These are phyloP conservation scores for Mastigias papua DNA, from an alignment of 30 jellyfish, hydroid and myxozoan species.

Conservation along the genomic window DNA sequence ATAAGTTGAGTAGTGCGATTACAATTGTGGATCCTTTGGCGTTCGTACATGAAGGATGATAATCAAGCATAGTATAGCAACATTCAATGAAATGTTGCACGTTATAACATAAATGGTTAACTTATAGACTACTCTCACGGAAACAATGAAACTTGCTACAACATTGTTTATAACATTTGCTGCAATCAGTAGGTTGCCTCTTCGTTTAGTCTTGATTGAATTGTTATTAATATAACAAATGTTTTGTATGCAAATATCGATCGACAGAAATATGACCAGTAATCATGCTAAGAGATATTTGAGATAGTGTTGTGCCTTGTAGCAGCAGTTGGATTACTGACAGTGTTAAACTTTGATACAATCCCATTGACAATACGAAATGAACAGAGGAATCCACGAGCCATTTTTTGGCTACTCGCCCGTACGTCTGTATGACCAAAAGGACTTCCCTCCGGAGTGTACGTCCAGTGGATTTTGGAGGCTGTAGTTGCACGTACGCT, in stretches of 20 bases:
- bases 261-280: slow-evolving; percentile 19
- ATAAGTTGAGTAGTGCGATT: slow-evolving; percentile 7
- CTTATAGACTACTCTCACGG: slow-evolving; percentile 1
- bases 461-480: too few relatives aligned
- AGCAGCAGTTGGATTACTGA: too few relatives aligned
- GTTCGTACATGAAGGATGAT: background rate
- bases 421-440: too few relatives aligned
- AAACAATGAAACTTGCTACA: background rate
- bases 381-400: too few relatives aligned
- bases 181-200: background rate
- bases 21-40: background rate
- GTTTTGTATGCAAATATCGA: slow-evolving; percentile 33
- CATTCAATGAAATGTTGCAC: background rate
- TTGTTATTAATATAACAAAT: background rate
- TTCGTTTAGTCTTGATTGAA: background rate
- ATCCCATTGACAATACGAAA: too few relatives aligned
- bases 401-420: too few relatives aligned
- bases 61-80: background rate
- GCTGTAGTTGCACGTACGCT: too few relatives aligned
- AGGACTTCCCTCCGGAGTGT: too few relatives aligned
- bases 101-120: slow-evolving; percentile 13
- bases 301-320: background rate
- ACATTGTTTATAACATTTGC: background rate
- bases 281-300: slow-evolving; percentile 33
- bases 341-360: too few relatives aligned